Conservation (phyloP, 2,888 invertebrate genomes). For the Leptarthrus brevirostris region DNA sequence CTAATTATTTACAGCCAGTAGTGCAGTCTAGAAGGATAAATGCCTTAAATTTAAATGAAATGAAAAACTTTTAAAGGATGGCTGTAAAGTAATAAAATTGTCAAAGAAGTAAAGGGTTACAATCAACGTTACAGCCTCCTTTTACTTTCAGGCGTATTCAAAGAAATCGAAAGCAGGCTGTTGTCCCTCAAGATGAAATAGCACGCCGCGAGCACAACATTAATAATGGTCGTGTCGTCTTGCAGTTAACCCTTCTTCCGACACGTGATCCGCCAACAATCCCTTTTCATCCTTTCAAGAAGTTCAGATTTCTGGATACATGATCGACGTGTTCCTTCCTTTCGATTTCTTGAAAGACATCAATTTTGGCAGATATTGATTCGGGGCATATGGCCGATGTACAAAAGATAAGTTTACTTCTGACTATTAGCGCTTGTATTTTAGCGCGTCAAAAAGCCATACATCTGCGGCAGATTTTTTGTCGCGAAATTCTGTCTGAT, state of each 20-base stretch:
- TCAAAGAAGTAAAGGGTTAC: constrained; percentile 16
- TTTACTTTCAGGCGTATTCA: background rate
- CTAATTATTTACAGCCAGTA: background rate
- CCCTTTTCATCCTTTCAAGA: constrained; percentile 1
- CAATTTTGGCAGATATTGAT: constrained; percentile 21
- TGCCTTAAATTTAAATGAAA: background rate
- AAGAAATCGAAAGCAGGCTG: constrained; percentile 5
- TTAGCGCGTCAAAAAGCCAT: background rate
- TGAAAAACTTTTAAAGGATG: background rate
- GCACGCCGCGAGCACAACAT: background rate
- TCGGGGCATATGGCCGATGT: constrained; percentile 10
- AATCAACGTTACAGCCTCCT: background rate
- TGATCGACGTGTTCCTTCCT: constrained; percentile 5
- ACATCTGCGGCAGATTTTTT: constrained; percentile 24
- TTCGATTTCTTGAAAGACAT: constrained; percentile 12
- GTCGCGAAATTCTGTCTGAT: background rate
- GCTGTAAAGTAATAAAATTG: background rate
- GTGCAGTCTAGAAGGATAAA: background rate
- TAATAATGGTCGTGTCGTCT: background rate
- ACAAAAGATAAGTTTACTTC: constrained; percentile 23
- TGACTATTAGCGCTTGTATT: constrained; percentile 8
- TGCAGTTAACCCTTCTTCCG: constrained; percentile 14
- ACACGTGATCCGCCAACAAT: constrained; percentile 19
- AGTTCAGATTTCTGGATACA: background rate
- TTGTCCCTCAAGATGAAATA: background rate